Evolutionary conservation across 1,140 invertebrate species (phyloP).

Genomic region (Agrilus planipennis): DNA sequence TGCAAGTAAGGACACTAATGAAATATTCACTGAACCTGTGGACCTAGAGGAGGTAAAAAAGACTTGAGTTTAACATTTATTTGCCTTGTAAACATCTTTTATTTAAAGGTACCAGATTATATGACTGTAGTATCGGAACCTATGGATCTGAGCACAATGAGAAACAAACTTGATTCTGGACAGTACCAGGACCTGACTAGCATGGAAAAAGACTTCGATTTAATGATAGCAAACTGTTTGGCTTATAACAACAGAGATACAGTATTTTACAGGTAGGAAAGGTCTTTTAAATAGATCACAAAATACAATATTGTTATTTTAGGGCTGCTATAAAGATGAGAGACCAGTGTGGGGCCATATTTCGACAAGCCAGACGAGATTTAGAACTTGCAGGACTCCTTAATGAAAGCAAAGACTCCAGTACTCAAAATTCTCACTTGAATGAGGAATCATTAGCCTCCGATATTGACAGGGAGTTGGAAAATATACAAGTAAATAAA

Average conservation of each 20-base stretch:
- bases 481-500: slow-evolving; percentile 30
- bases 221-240: slow-evolving; percentile 92
- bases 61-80: slow-evolving; percentile 36
- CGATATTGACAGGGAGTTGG: slow-evolving; percentile 40
- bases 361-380: slow-evolving; percentile 64
- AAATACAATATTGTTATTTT: slow-evolving; percentile 33
- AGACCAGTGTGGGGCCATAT: slow-evolving; percentile 67
- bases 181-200: slow-evolving; percentile 66
- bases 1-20: slow-evolving; percentile 65
- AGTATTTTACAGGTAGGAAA: slow-evolving; percentile 51
- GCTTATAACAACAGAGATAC: slow-evolving; percentile 93
- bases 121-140: slow-evolving; percentile 82
- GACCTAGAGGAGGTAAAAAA: slow-evolving; percentile 61
- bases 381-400: slow-evolving; percentile 50
- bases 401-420: slow-evolving; percentile 28
- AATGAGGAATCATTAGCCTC: slow-evolving; percentile 34
- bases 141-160: slow-evolving; percentile 94
- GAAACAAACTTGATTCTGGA: slow-evolving; percentile 61
- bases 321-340: slow-evolving; percentile 76
- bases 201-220: slow-evolving; percentile 80
- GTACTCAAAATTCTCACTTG: slow-evolving; percentile 9
- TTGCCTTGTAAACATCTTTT: slow-evolving; percentile 40
- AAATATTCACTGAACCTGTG: slow-evolving; percentile 89
- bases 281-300: not conserved
- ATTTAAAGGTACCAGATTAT: slow-evolving; percentile 74